These are phyloP conservation scores for Drosophila putrida DNA, from an alignment of 2,888 invertebrate species.

Conservation along the genomic window DNA sequence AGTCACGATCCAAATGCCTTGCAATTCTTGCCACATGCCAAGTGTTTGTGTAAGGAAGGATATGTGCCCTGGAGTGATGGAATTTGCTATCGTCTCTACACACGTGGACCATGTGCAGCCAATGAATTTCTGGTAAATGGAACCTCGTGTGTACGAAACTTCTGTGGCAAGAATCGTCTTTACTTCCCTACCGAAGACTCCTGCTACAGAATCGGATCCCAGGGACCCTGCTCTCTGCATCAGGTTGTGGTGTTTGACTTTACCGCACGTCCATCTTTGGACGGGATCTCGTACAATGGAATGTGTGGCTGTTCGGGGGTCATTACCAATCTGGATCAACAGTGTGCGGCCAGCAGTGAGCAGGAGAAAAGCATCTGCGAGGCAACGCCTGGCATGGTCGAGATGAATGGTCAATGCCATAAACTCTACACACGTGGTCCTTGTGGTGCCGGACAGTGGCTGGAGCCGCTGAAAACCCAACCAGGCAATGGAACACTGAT, in stretches of 20 bases:
- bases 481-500: slow-evolving; percentile 43
- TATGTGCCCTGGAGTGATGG: slow-evolving; percentile 89
- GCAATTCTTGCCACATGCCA: slow-evolving; percentile 85
- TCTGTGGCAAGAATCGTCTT: slow-evolving; percentile 91
- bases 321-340: slow-evolving; percentile 84
- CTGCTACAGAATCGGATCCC: slow-evolving; percentile 92
- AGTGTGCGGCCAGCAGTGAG: slow-evolving; percentile 68
- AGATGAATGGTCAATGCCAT: slow-evolving; percentile 90
- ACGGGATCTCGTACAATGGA: slow-evolving; percentile 93
- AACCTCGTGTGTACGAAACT: slow-evolving; percentile 89
- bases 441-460: slow-evolving; percentile 90
- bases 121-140: slow-evolving; percentile 90
- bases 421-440: slow-evolving; percentile 92
- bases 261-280: slow-evolving; percentile 91
- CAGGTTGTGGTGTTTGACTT: slow-evolving; percentile 93
- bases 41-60: slow-evolving; percentile 90
- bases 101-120: slow-evolving; percentile 91
- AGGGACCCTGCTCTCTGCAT: slow-evolving; percentile 90
- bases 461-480: slow-evolving; percentile 87
- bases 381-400: slow-evolving; percentile 88
- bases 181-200: slow-evolving; percentile 91
- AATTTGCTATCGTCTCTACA: slow-evolving; percentile 91
- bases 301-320: slow-evolving; percentile 90
- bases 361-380: slow-evolving; percentile 86
- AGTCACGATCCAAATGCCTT: slow-evolving; percentile 23